These are phyloP conservation scores for Craseonycteris thonglongyai DNA, from an alignment of 2,113 vertebrate species.

Conservation along the genomic window DNA sequence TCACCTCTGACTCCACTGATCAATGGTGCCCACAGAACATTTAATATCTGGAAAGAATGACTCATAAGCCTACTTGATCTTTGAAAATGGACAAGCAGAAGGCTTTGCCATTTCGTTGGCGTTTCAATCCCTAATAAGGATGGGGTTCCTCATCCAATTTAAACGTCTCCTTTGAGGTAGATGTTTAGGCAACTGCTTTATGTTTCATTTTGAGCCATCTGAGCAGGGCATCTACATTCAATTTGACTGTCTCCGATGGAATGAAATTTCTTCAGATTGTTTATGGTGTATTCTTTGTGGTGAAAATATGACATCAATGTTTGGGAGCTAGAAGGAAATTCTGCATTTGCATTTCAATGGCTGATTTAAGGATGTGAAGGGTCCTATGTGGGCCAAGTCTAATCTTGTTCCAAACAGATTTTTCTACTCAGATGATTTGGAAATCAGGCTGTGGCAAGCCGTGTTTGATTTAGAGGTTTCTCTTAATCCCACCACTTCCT, in stretches of 20 bases:
- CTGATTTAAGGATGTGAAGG: background rate
- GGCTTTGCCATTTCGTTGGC: background rate
- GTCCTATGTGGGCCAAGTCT: background rate
- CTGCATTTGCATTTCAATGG: background rate
- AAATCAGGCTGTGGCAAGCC: background rate
- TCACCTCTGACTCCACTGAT: background rate
- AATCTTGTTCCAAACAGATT: background rate
- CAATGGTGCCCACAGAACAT: background rate
- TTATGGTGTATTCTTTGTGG: background rate
- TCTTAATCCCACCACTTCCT: background rate
- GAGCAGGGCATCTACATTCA: background rate
- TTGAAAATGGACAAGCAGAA: background rate
- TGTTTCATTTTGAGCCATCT: background rate
- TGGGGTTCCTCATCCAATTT: background rate
- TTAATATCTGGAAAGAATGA: background rate
- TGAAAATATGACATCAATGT: background rate
- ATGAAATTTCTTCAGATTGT: background rate
- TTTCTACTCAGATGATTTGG: background rate
- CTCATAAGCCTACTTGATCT: background rate
- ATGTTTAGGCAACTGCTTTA: background rate
- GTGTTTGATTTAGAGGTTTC: background rate
- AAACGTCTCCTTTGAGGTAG: background rate
- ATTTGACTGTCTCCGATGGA: background rate
- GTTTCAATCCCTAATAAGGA: background rate
- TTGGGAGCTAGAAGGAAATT: background rate